A percentile compares a stretch with the other conserved stretches of the same genome.
Evolutionary conservation across 1,140 invertebrate species (phyloP).

Genomic region (Trichomalopsis sarcophagae): DNA sequence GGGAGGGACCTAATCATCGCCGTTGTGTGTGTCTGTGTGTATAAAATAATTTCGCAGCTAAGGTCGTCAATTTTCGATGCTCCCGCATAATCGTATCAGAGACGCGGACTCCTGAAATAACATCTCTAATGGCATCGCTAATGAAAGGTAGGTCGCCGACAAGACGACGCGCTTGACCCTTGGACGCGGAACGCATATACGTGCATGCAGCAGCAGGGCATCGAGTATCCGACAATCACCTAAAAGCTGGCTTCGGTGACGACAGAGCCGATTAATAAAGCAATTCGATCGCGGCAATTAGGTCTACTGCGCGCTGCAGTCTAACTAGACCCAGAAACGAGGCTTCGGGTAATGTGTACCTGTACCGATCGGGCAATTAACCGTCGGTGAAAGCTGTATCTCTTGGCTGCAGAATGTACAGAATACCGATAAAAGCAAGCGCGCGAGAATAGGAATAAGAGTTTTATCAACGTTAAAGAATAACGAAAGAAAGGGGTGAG

Average conservation of each 20-base stretch:
- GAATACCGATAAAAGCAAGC: neutral
- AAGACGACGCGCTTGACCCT: neutral
- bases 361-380: neutral
- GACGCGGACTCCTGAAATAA: neutral
- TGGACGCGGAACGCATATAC: too few relatives aligned
- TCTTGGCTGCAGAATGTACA: too few relatives aligned
- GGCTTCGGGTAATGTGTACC: conserved; percentile 44
- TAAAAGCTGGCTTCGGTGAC: conserved; percentile 53
- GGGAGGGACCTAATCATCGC: too few relatives aligned
- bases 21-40: too few relatives aligned
- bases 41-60: too few relatives aligned
- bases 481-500: conserved; percentile 20
- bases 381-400: too few relatives aligned
- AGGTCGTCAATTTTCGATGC: too few relatives aligned
- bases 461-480: neutral
- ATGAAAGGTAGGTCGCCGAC: neutral
- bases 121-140: neutral
- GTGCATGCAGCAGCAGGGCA: neutral
- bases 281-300: conserved; percentile 60
- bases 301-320: conserved; percentile 6
- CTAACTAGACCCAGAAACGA: conserved; percentile 56
- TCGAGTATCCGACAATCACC: conserved; percentile 38
- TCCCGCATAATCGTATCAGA: neutral
- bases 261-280: conserved; percentile 61
- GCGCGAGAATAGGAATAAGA: conserved; percentile 1